phyloP scores from a whole-genome alignment of 2,888 invertebrate species.

The Drosophila vallismaia region DNA sequence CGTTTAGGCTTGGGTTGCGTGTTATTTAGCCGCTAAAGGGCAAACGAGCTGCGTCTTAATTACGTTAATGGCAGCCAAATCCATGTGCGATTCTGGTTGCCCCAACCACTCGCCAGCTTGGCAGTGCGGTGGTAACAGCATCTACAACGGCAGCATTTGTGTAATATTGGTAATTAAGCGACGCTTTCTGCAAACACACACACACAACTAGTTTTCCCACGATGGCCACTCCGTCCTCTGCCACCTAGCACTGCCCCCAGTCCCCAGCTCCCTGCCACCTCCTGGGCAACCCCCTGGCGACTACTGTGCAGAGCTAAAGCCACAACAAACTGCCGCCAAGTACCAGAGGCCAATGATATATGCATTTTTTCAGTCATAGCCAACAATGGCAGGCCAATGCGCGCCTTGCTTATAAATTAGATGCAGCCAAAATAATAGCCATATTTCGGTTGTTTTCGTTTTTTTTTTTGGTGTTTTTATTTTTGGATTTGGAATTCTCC shows the following conservation, averaged over 20 bases:
- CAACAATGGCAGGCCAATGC: constrained; percentile 52
- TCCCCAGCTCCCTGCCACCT: constrained; percentile 6
- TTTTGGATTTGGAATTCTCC: constrained; percentile 4
- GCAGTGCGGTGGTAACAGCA: constrained; percentile 5
- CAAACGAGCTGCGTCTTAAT: constrained; percentile 69
- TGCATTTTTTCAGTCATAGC: constrained; percentile 67
- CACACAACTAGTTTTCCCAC: constrained; percentile 71
- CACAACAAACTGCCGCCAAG: constrained; percentile 74
- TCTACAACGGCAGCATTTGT: constrained; percentile 62
- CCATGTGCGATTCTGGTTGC: constrained; percentile 61
- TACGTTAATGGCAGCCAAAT: constrained; percentile 69
- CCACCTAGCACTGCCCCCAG: not conserved
- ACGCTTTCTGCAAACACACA: constrained; percentile 40
- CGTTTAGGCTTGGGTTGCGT: constrained; percentile 26
- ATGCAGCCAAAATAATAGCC: constrained; percentile 78
- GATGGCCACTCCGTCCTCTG: constrained; percentile 48
- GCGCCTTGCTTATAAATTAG: constrained; percentile 75
- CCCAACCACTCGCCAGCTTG: constrained; percentile 14
- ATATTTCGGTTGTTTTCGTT: constrained; percentile 53
- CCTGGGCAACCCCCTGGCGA: constrained; percentile 21
- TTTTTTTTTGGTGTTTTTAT: constrained; percentile 3
- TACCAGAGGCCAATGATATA: constrained; percentile 76
- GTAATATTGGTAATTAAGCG: constrained; percentile 78
- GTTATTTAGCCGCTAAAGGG: constrained; percentile 54
- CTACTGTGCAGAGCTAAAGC: constrained; percentile 65